Base-by-base conservation (phyloP, 2,888 invertebrate genomes). In the Leptinotarsa rubiginosa region DNA sequence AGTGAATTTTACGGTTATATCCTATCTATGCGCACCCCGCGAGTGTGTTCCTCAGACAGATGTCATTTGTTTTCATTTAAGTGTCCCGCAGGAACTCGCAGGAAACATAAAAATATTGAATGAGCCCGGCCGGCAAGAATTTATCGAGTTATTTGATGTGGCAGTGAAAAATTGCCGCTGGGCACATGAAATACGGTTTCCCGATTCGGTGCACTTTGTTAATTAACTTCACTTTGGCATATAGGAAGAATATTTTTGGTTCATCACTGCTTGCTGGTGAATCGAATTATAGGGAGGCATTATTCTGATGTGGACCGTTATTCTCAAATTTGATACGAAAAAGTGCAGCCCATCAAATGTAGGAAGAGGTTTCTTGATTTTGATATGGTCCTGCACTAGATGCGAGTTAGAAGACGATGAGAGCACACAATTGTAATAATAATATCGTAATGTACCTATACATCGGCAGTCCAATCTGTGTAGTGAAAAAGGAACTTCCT, bases 41-140 rank as follows among this genome's bases (percentile, higher is more conserved):
- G 72, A 69, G 56, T 67, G 70, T 52, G 25, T 49, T 22, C 56
- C 18, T 64, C 69, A 72, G 70, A 73, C 76, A 79, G 75, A 75
- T 79, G 80, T 77, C 83, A 84, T 85, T 84, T 84, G 83, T 85
- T 85, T 84, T 81, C 85, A 84, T 85, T 85, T 84, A 82, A 81
- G 81, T 75, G 81, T 82, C 83, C 83, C 83, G 79, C 74, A 81
- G 82, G 81, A 80, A 77, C 78, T 66, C 70, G 79, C 76, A 78
- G 79, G 82, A 79, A 78, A 78, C 80, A 80, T 80, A 81, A 81
- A 81, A 81, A 81, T 81, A 80, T 80, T 77, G 76, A 72, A 75
- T 74, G 77, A 70, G 73, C 71, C 66, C 72, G 69, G 75, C 72
- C 72, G 62, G 10, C 12, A 76, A 73, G 74, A 77, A 79, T 79